These are phyloP conservation scores for Lynx canadensis DNA, from an alignment of 2,113 vertebrate genomes.

Conservation along the genomic window DNA sequence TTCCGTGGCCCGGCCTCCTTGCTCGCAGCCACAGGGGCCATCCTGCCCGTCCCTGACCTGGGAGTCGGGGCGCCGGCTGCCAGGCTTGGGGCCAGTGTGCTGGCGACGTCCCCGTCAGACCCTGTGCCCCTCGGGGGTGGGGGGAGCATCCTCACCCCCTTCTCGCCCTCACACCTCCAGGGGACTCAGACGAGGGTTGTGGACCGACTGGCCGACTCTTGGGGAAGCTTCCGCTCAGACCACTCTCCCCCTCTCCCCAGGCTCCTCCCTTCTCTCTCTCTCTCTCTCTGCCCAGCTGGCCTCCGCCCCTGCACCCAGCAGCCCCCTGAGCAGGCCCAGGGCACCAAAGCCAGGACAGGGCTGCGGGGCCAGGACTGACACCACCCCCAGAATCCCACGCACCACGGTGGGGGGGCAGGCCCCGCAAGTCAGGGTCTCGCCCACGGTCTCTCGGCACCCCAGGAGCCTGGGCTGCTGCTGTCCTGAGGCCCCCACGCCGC, in stretches of 20 bases:
- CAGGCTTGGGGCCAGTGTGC: neutral
- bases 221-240: neutral
- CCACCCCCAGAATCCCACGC: neutral
- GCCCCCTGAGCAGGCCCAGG: neutral
- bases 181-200: neutral
- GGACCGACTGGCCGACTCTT: neutral
- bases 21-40: neutral
- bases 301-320: neutral
- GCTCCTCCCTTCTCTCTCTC: neutral
- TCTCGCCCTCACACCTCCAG: neutral
- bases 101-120: neutral
- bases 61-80: neutral
- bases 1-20: rapidly evolving
- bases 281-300: neutral
- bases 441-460: neutral
- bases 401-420: too few species aligned
- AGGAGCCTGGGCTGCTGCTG: neutral
- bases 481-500: neutral
- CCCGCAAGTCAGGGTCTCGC: neutral
- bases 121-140: neutral
- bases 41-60: rapidly evolving
- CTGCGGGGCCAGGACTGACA: neutral
- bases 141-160: neutral
- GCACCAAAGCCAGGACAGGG: neutral
- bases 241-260: neutral